Conservation (phyloP, 2,888 invertebrate genomes). For the Notocelia uddmanniana region DNA sequence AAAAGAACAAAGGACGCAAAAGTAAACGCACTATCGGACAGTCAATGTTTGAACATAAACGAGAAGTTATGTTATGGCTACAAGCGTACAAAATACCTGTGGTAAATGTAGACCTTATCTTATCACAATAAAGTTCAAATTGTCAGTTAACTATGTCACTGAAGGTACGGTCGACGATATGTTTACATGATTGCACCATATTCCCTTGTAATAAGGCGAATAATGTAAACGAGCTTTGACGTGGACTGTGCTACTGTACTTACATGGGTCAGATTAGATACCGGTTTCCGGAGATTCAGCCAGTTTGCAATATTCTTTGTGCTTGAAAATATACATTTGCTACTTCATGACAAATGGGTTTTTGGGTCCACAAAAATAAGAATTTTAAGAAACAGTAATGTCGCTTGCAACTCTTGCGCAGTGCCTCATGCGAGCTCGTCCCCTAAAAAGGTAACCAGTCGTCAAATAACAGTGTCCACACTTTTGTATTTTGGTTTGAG, state of each 20-base stretch:
- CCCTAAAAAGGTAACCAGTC: too few relatives aligned
- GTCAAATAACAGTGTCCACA: too few relatives aligned
- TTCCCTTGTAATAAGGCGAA: too few relatives aligned
- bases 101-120: background rate
- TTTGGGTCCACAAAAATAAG: background rate
- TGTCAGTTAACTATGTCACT: background rate
- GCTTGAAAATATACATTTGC: background rate
- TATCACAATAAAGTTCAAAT: background rate
- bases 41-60: conserved; percentile 13
- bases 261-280: conserved; percentile 20
- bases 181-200: too few relatives aligned
- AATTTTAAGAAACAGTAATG: too few relatives aligned
- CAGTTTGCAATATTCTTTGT: background rate
- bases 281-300: conserved; percentile 13
- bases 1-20: conserved; percentile 7
- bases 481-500: too few relatives aligned
- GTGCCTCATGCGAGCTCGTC: too few relatives aligned
- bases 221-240: too few relatives aligned
- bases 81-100: background rate
- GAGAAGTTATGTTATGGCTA: conserved; percentile 19
- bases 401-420: too few relatives aligned
- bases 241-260: too few relatives aligned
- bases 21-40: conserved; percentile 11
- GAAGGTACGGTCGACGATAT: background rate
- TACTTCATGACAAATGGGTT: background rate